Evolutionary conservation across 2,797 vertebrate genomes (phyloP).

Genomic region (Neoniphon sammara): DNA sequence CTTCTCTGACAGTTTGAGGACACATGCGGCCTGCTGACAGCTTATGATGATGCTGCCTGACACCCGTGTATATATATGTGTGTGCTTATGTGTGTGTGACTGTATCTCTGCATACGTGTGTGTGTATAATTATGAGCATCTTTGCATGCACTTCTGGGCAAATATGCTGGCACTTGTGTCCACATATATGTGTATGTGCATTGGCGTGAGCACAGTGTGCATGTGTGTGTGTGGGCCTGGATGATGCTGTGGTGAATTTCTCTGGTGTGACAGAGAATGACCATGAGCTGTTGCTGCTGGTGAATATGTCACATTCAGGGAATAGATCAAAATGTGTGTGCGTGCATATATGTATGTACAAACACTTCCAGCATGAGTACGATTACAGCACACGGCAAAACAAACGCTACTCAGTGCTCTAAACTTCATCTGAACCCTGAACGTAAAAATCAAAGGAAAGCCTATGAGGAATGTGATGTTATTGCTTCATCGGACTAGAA

Average conservation of each 20-base stretch:
- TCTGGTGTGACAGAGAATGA: slow-evolving; percentile 44
- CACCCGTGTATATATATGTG: slow-evolving; percentile 36
- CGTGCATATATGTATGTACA: slow-evolving; percentile 8
- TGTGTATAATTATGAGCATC: slow-evolving; percentile 4
- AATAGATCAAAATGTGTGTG: slow-evolving; percentile 16
- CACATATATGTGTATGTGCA: not conserved
- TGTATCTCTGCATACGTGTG: slow-evolving; percentile 8
- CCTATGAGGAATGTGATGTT: not conserved
- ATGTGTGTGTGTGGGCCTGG: slow-evolving; percentile 25
- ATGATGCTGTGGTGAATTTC: slow-evolving; percentile 38
- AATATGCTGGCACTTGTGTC: slow-evolving; percentile 13
- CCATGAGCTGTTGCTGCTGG: slow-evolving; percentile 47
- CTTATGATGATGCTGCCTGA: slow-evolving; percentile 67
- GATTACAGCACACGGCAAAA: too few species aligned
- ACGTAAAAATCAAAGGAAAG: not conserved
- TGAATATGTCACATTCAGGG: slow-evolving; percentile 32
- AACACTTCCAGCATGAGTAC: not conserved
- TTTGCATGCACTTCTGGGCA: not conserved
- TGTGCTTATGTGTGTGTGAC: slow-evolving; percentile 1
- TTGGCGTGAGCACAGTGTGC: slow-evolving; percentile 1
- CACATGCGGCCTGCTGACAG: slow-evolving; percentile 34
- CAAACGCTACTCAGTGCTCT: not conserved
- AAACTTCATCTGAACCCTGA: slow-evolving; percentile 10
- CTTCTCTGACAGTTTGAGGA: slow-evolving; percentile 67
- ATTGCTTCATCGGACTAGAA: not conserved